phyloP scores from a whole-genome alignment of 2,888 invertebrate species.

The Scotopteryx bipunctaria region DNA sequence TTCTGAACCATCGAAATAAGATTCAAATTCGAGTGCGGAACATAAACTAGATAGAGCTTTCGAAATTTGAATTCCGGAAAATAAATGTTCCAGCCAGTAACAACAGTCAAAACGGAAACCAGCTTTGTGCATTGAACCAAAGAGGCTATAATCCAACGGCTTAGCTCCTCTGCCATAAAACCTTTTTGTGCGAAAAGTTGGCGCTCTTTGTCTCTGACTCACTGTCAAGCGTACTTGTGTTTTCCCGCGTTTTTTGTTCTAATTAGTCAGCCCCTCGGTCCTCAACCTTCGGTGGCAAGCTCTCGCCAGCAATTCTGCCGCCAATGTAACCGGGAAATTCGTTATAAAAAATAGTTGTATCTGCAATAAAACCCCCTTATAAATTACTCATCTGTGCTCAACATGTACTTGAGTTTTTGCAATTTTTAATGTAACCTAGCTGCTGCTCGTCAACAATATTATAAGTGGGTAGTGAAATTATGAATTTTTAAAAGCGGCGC shows the following conservation, averaged over 20 bases:
- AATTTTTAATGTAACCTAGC: constrained; percentile 19
- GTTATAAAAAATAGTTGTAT: constrained; percentile 28
- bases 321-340: constrained; percentile 46
- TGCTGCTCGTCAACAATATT: background rate
- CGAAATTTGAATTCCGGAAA: constrained; percentile 50
- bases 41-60: constrained; percentile 23
- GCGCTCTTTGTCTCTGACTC: constrained; percentile 79
- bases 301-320: constrained; percentile 49
- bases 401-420: constrained; percentile 21
- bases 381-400: constrained; percentile 24
- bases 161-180: constrained; percentile 47
- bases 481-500: constrained; percentile 12
- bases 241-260: constrained; percentile 83
- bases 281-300: constrained; percentile 59
- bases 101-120: constrained; percentile 46
- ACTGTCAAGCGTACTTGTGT: constrained; percentile 81
- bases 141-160: constrained; percentile 44
- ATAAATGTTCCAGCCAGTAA: constrained; percentile 66
- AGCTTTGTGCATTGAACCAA: constrained; percentile 45
- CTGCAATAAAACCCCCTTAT: constrained; percentile 23
- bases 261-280: constrained; percentile 77
- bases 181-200: constrained; percentile 63
- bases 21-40: constrained; percentile 36
- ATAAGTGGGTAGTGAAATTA: constrained; percentile 7
- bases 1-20: constrained; percentile 32